Base-by-base conservation (phyloP, 1,140 invertebrate genomes). In the Meloidogyne chitwoodi region DNA sequence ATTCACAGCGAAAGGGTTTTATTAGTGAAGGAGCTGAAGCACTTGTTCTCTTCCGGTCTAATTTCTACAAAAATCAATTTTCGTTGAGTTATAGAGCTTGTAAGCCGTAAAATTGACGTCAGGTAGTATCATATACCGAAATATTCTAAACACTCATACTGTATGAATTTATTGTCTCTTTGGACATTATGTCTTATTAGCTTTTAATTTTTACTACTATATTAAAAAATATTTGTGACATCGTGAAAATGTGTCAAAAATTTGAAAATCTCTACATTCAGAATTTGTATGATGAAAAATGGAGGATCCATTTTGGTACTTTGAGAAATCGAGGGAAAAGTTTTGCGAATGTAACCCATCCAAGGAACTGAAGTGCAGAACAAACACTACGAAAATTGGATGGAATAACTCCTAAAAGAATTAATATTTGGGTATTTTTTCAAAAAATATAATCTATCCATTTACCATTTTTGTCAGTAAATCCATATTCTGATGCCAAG, bases 261-360 rank as follows among this genome's bases (percentile, higher is more conserved):
- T 38, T 8, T 27, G 1, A 65, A 19, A 16, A 65, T 75, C 65
- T 26, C 1, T 10, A 29, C 10, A 38, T 38, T 79, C 31, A 78
- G 31, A 78, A 78, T 56, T 78, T 78, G 77, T 80, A 78, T 14
- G 77, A 78, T 29, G 65, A 79, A 62, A 78, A 78, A 48, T 78
- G 77, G 16, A 78, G 65, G 19, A n/a, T 19, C n/a, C 80, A 26
- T 71, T 78, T 78, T 16, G 77, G 77, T 41, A 78, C 5, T 78
- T 78, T 78, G 61, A 78, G 80, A 61, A 78, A 78, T 14, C 70
- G 64, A 1, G 77, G 77, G n/a, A 78, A 62, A 22, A 74, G n/a
- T 41, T 64, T 69, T 8, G 77, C 77, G 1, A 79, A 22, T n/a
- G 79, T 68, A n/a, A 41, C 44, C 77, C 77, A 78, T 24, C 77